These are phyloP conservation scores for Acronicta alni DNA, from an alignment of 2,888 invertebrate species.

Conservation along the genomic window DNA sequence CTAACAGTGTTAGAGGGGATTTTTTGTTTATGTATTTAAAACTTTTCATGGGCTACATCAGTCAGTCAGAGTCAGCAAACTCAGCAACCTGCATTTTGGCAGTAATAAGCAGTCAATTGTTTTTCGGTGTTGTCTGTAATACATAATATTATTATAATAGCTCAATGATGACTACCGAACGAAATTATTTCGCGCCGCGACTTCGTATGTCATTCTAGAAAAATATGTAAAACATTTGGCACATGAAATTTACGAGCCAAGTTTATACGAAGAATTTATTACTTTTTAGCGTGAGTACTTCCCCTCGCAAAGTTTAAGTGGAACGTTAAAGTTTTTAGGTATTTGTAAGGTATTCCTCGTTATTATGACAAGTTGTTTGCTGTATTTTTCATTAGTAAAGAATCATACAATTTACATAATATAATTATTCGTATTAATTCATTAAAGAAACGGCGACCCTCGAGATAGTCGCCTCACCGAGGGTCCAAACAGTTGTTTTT, in stretches of 20 bases:
- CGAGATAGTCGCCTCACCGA: no score
- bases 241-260: constrained; percentile 14
- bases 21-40: no score
- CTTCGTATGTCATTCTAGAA: constrained; percentile 4
- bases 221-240: constrained; percentile 10
- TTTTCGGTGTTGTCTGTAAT: background rate
- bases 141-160: no score
- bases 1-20: no score
- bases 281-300: constrained; percentile 10
- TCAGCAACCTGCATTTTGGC: no score
- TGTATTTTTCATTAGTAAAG: no score
- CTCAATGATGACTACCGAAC: constrained; percentile 1
- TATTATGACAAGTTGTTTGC: constrained; percentile 18
- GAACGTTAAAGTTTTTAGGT: constrained; percentile 28
- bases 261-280: constrained; percentile 13
- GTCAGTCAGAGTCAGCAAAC: no score
- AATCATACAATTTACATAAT: no score
- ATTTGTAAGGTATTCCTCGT: constrained; percentile 24
- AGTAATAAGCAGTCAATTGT: background rate
- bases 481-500: no score
- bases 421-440: no score
- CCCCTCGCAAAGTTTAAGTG: constrained; percentile 4
- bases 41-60: no score
- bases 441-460: no score
- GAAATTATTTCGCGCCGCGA: background rate